Evolutionary conservation across 2,113 vertebrate genomes (phyloP), one percentile per base, ranked within the genome.

Genomic region (Collichthys lucidus): DNA sequence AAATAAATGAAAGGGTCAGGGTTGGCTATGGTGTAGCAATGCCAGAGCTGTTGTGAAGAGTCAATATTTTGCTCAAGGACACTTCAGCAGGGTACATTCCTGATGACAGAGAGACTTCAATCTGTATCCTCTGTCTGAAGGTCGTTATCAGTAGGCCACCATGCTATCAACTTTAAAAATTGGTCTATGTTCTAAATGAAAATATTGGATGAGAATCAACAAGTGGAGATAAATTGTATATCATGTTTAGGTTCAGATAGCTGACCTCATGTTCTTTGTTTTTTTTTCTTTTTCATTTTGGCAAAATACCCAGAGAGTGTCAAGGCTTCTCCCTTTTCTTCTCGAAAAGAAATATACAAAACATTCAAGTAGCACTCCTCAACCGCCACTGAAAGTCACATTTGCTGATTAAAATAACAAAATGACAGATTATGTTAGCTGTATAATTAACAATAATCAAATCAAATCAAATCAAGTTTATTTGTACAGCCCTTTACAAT

Each of bases 31-130:
- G 22, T 31, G 49, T 14, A 2, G 59, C 2, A 5, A 49, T 57
- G 26, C 55, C 20, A 26, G 16, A 61, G 29, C 57, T n/a, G 44
- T 57, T 61, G 75, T 65, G 20, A 20, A 17, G 50, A 77, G 74
- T 70, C 35, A 78, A 42, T 77, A 72, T 77, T 67, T 55, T 55
- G 50, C 72, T 72, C 35, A 63, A 64, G 81, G 72, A 78, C 44
- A 74, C 35, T 60, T 77, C 15, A 74, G 53, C 29, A 24, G 62
- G 20, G 20, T 29, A 22, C 26, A 47, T 62, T 29, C 5, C 67
- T 72, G 64, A 70, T 74, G 47, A 81, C 42, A 55, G 65, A 49
- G 65, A 62, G 15, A 11, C 44, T 68, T 79, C 57, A 44, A 52
- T 79, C 35, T 77, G 50, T 14, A 60, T 68, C 47, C 70, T 72